Percentiles rank a stretch among this genome's conserved stretches.
These are phyloP conservation scores for Cebidichthys violaceus DNA, from an alignment of 2,113 vertebrate genomes.

Conservation along the genomic window DNA sequence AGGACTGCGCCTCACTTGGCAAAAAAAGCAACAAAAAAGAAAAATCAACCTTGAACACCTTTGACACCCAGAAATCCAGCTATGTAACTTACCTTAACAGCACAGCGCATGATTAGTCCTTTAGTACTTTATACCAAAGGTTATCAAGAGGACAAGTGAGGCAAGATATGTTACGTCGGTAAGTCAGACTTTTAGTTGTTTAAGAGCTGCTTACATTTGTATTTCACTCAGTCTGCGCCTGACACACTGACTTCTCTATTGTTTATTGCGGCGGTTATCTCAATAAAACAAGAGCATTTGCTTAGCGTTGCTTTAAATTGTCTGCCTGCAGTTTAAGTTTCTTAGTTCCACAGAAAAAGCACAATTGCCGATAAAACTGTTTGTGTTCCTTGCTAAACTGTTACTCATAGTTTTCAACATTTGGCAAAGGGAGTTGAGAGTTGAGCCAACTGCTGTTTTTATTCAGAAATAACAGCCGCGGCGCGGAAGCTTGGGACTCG, in stretches of 20 bases:
- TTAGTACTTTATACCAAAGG: not conserved
- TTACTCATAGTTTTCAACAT: constrained; percentile 29
- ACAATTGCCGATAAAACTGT: constrained; percentile 20
- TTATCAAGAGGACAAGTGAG: not conserved
- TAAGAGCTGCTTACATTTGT: not conserved
- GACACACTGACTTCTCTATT: constrained; percentile 14
- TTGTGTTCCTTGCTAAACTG: constrained; percentile 14
- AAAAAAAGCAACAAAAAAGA: not conserved
- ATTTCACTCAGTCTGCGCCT: not conserved
- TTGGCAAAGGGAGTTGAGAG: not conserved
- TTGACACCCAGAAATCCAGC: constrained; percentile 1
- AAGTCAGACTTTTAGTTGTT: not conserved
- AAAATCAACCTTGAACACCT: too few species aligned
- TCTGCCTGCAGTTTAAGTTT: constrained; percentile 10
- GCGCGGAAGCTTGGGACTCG: constrained; percentile 2
- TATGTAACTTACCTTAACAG: not conserved
- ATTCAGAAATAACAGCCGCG: not conserved
- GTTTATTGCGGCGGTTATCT: not conserved
- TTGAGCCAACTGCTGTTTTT: not conserved
- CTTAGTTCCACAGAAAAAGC: constrained; percentile 19
- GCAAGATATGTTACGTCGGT: not conserved
- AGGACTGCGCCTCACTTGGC: not conserved
- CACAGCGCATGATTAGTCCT: not conserved
- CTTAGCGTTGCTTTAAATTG: constrained; percentile 34
- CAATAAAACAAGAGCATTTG: constrained; percentile 31